phyloP scores from a whole-genome alignment of 2,888 invertebrate species.

The Buathra laborator region DNA sequence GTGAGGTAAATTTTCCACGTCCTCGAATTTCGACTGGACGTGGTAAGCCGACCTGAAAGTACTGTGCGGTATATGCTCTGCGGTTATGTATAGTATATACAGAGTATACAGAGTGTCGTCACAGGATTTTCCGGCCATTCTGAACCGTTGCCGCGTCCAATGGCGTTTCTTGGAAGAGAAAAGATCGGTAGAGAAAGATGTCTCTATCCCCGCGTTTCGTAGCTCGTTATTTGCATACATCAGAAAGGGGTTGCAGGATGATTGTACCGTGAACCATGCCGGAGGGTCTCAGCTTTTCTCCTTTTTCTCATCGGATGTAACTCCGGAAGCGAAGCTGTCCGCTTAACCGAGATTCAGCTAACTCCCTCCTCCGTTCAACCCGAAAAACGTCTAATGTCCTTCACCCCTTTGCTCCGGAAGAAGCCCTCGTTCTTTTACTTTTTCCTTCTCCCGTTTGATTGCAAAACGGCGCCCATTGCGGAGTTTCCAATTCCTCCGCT shows the following conservation, averaged over 20 bases:
- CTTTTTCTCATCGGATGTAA: slow-evolving; percentile 8
- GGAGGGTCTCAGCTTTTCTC: background rate
- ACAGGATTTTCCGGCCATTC: slow-evolving; percentile 39
- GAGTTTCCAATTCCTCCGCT: slow-evolving; percentile 46
- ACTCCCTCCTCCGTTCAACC: background rate
- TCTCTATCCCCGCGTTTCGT: slow-evolving; percentile 44
- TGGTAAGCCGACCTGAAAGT: slow-evolving; percentile 40
- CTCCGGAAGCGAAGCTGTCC: slow-evolving; percentile 1
- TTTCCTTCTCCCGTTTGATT: background rate
- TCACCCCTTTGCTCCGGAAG: background rate
- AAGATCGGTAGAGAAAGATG: slow-evolving; percentile 23
- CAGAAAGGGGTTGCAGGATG: slow-evolving; percentile 50
- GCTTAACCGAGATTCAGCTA: background rate
- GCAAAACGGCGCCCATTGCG: background rate
- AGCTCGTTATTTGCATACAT: slow-evolving; percentile 65
- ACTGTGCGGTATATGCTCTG: background rate
- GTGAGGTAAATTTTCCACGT: slow-evolving; percentile 65
- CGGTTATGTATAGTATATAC: slow-evolving; percentile 7
- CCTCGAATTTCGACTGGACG: slow-evolving; percentile 63
- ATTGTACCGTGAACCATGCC: slow-evolving; percentile 55
- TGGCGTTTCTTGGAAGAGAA: slow-evolving; percentile 32
- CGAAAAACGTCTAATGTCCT: slow-evolving; percentile 9
- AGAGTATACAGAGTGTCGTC: slow-evolving; percentile 9
- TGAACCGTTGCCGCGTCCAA: slow-evolving; percentile 25
- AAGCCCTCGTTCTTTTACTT: background rate